phyloP scores from a whole-genome alignment of 2,113 vertebrate genomes.

The Sceloporus tristichus region DNA sequence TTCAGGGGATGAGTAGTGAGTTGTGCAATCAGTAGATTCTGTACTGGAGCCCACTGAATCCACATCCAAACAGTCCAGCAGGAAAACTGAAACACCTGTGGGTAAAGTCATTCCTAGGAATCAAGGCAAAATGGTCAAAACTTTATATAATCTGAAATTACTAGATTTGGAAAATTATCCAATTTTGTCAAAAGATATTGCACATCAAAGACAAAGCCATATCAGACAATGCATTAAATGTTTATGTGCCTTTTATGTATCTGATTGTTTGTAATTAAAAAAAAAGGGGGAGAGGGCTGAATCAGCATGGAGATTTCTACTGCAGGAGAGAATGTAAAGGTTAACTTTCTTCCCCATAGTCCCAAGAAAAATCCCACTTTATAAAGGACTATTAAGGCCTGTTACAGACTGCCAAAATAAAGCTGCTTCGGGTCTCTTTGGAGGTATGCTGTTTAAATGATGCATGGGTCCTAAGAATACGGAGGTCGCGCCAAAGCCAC shows the following conservation, averaged over 20 bases:
- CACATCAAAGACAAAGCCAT: background rate
- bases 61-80: slow-evolving; percentile 73
- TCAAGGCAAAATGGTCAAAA: slow-evolving; percentile 44
- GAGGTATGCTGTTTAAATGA: too few relatives aligned
- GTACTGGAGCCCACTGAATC: slow-evolving; percentile 54
- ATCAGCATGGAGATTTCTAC: background rate
- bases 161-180: background rate
- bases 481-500: too few relatives aligned
- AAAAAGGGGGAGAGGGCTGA: background rate
- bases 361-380: background rate
- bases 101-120: slow-evolving; percentile 75
- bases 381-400: too few relatives aligned
- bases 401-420: too few relatives aligned
- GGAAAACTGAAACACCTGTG: slow-evolving; percentile 75
- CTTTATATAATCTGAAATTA: slow-evolving; percentile 3
- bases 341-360: background rate
- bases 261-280: background rate
- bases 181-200: background rate
- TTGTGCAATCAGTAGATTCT: slow-evolving; percentile 53
- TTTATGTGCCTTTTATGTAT: background rate
- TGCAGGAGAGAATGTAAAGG: background rate
- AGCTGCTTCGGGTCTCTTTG: too few relatives aligned
- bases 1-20: slow-evolving; percentile 83
- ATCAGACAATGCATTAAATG: too few relatives aligned
- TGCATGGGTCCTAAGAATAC: too few relatives aligned